Evolutionary conservation across 2,797 vertebrate species (phyloP).

Genomic region (Hozukius guyotensis): DNA sequence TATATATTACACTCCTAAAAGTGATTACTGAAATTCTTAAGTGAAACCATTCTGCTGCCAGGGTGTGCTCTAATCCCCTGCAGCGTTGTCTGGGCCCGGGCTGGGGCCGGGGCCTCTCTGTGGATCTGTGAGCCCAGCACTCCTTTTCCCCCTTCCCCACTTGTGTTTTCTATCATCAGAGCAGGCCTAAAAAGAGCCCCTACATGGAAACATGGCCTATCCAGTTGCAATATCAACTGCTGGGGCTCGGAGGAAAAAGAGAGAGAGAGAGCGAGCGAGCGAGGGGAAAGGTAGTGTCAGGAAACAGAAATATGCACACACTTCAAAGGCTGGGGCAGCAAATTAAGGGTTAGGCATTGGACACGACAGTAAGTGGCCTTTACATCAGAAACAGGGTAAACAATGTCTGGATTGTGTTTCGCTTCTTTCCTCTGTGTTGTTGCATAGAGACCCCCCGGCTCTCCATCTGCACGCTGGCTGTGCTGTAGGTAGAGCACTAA

Average conservation of each 20-base stretch:
- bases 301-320: conserved; percentile 83
- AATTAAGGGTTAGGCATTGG: conserved; percentile 83
- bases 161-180: conserved; percentile 87
- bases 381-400: conserved; percentile 82
- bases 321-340: conserved; percentile 84
- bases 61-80: conserved; percentile 88
- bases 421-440: conserved; percentile 65
- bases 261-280: conserved; percentile 12
- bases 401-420: conserved; percentile 82
- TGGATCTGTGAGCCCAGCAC: conserved; percentile 74
- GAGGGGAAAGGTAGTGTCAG: conserved; percentile 76
- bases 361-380: conserved; percentile 85
- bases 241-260: conserved; percentile 40
- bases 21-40: conserved; percentile 91
- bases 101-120: conserved; percentile 79
- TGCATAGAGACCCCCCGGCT: conserved; percentile 65
- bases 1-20: conserved; percentile 92
- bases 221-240: conserved; percentile 82
- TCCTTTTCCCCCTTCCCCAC: conserved; percentile 71
- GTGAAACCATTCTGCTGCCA: conserved; percentile 89
- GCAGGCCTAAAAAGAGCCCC: conserved; percentile 76
- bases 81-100: conserved; percentile 82
- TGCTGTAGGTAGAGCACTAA: conserved; percentile 74
- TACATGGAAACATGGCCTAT: conserved; percentile 86
- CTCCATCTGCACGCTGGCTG: conserved; percentile 57